phyloP scores from a whole-genome alignment of 1,140 invertebrate genomes.

The Leguminivora glycinivorella region DNA sequence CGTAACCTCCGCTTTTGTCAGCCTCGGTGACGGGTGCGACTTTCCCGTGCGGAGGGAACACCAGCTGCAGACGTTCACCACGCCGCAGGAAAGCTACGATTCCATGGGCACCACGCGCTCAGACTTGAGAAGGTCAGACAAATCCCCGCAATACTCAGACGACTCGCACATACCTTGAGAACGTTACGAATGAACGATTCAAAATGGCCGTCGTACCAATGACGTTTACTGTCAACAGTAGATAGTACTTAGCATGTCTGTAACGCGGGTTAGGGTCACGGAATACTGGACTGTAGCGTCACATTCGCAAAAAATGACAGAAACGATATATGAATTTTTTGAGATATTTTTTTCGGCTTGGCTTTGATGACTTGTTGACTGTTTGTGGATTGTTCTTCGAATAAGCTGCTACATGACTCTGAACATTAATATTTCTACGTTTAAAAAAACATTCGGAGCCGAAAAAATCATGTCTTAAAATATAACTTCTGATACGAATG shows the following conservation, averaged over 20 bases:
- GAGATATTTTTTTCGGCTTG: no score
- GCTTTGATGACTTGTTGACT: no score
- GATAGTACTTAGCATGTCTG: not conserved
- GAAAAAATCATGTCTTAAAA: no score
- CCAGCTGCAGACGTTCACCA: conserved; percentile 77
- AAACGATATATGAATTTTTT: no score
- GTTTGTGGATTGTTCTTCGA: no score
- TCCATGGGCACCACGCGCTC: conserved; percentile 93
- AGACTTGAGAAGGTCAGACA: conserved; percentile 83
- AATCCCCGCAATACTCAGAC: conserved; percentile 40
- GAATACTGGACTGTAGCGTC: not conserved
- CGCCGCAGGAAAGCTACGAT: conserved; percentile 85
- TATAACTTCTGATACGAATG: no score
- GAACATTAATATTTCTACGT: no score
- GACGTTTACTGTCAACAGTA: not conserved
- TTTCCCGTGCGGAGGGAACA: conserved; percentile 89
- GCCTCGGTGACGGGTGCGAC: conserved; percentile 92
- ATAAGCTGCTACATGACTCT: no score
- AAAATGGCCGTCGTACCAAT: not conserved
- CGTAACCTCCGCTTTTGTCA: conserved; percentile 69
- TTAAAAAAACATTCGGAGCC: no score
- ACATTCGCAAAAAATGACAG: not conserved
- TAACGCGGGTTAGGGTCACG: no score
- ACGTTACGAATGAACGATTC: not conserved
- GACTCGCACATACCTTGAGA: conserved; percentile 67